Base-by-base conservation (phyloP, 2,888 invertebrate species). In the Phorcus lineatus region DNA sequence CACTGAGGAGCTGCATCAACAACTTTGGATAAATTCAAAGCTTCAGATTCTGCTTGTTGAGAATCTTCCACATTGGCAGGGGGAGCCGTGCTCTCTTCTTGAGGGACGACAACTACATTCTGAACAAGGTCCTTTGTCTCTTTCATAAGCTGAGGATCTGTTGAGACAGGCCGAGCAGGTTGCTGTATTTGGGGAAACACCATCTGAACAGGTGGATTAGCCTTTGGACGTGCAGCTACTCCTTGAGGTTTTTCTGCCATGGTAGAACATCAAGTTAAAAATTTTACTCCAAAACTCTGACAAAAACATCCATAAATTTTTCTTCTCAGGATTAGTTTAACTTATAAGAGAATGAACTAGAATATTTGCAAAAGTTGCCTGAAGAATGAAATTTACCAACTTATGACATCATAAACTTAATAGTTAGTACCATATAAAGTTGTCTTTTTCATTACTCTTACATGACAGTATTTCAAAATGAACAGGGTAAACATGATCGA, bases 121-220 rank as follows among this genome's bases (percentile, higher is more conserved):
- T 40, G 17, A 16, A 47, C 40, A 9, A 47, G 9, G 6, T 55
- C 54, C 55, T 22, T 76, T 13, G 55, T 55, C n/a, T 76, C 76
- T 36, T 55, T 54, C n/a, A 55, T 19, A 19, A 76, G 76, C 17
- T 17, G 11, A 75, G 75, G 53, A 2, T 52, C 75, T 31, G 13
- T n/a, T 31, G 57, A 53, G n/a, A 70, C 52, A n/a, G 52, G 54
- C n/a, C 13, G 77, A 24, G 4, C 75, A 22, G 66, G 76, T 19
- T n/a, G 80, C 28, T 85, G 85, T 2, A 85, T 55, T 55, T 83
- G 85, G 0, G 85, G 85, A 19, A 84, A 54, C 11, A 85, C 85
- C 81, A 84, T 79, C 78, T 85, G 85, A 9, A 85, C 84, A 4
- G 85, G 85, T 7, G 80, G 85, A 53, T 81, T 67, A n/a, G 79